Evolutionary conservation across 2,888 invertebrate genomes (phyloP), one percentile per base, ranked within the genome.

Genomic region (Sinhomidia bicolor): DNA sequence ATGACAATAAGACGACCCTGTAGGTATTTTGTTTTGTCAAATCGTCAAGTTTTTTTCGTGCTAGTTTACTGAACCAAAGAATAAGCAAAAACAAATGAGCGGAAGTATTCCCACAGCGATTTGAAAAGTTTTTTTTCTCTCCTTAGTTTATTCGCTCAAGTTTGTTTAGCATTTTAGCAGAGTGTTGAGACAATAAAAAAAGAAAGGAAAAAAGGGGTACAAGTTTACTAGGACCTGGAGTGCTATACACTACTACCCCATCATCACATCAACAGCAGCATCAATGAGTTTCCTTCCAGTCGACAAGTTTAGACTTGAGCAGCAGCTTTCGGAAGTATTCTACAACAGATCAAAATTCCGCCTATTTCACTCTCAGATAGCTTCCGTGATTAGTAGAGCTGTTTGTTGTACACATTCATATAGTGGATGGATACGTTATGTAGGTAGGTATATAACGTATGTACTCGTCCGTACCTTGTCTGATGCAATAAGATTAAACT

Each of bases 81-180:
- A 41, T 44, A 71, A 12, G 14, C 20, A 44, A 71, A 62, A 71
- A 71, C 68, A 71, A 71, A 71, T 20, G 68, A 71, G 68, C 10
- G 68, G 68, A 71, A 20, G 68, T 41, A 71, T 10, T 71, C 68
- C 68, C 68, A 71, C 41, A 71, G 68, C 68, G 68, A 71, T 71
- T 71, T 44, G 41, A 32, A 71, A 71, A 44, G 65, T 65, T 65
- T 65, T 17, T 36, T 65, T 71, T 17, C 23, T 71, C 41, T 44
- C 65, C n/a, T n/a, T n/a, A 7, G 36, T 7, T 36, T 41, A 20
- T 20, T 12, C 41, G 29, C 29, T 71, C 41, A 71, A 71, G 68
- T 71, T 71, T 71, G 41, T 71, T 41, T 41, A 36, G n/a, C 68
- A 10, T 36, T 71, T 60, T 29, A 60, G 60, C 14, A 36, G n/a